phyloP scores from a whole-genome alignment of 2,888 invertebrate genomes.

The Cryptocheilus praepositus region DNA sequence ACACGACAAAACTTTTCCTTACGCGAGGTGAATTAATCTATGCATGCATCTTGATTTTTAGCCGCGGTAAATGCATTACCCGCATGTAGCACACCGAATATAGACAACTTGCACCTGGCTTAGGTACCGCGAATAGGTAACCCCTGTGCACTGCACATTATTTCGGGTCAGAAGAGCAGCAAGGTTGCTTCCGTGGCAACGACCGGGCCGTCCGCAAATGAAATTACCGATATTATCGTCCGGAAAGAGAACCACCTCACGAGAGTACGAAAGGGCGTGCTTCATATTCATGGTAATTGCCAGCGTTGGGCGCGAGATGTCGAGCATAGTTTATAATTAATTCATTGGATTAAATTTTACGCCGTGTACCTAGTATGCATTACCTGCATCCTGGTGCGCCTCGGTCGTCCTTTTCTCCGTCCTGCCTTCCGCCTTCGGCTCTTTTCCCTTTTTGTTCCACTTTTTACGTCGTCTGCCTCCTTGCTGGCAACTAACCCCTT shows the following conservation, averaged over 20 bases:
- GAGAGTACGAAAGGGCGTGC: slow-evolving; percentile 43
- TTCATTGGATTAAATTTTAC: slow-evolving; percentile 70
- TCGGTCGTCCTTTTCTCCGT: slow-evolving; percentile 9
- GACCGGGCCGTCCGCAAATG: slow-evolving; percentile 37
- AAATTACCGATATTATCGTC: slow-evolving; percentile 60
- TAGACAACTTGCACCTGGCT: too few relatives aligned
- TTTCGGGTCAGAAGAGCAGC: too few relatives aligned
- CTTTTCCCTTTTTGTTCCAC: not conserved
- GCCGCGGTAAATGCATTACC: too few relatives aligned
- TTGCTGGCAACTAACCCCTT: slow-evolving; percentile 2
- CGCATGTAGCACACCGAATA: too few relatives aligned
- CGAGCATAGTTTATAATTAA: slow-evolving; percentile 67
- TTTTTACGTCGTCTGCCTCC: not conserved
- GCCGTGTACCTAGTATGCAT: slow-evolving; percentile 60
- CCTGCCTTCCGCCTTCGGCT: slow-evolving; percentile 5
- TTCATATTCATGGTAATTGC: slow-evolving; percentile 66
- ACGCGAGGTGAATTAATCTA: too few relatives aligned
- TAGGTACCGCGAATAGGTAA: too few relatives aligned
- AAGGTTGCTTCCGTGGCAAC: not conserved
- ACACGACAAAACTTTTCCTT: too few relatives aligned
- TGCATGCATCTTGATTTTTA: too few relatives aligned
- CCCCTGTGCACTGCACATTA: too few relatives aligned
- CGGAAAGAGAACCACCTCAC: slow-evolving; percentile 41
- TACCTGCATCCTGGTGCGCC: slow-evolving; percentile 31
- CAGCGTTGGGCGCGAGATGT: slow-evolving; percentile 51